Conservation (phyloP, 2,113 vertebrate genomes). For the Zosterops japonicus region DNA sequence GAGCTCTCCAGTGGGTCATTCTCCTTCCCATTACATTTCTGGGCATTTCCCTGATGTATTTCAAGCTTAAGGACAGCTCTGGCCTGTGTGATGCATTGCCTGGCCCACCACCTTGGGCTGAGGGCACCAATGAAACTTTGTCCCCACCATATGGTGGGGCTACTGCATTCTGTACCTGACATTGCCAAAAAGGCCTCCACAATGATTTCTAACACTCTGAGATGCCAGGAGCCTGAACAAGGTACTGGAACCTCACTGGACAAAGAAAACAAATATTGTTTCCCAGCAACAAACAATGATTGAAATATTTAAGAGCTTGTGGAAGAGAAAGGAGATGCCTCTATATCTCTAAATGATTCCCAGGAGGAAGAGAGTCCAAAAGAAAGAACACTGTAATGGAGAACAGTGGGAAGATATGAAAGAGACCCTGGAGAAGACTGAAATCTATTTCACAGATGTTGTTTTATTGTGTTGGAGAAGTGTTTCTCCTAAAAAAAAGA, state of each 20-base stretch:
- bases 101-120: background rate
- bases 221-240: background rate
- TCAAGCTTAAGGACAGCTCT: background rate
- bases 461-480: background rate
- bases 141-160: rapidly evolving
- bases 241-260: background rate
- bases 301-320: background rate
- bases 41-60: background rate
- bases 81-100: background rate
- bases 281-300: background rate
- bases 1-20: background rate
- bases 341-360: background rate
- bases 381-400: background rate
- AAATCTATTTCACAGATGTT: conserved; percentile 8
- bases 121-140: background rate
- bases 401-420: background rate
- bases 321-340: background rate
- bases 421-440: background rate
- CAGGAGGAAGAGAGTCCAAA: background rate
- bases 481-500: background rate
- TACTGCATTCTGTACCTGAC: background rate
- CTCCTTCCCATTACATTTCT: background rate
- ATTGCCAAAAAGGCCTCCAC: background rate
- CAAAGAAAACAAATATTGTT: background rate
- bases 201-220: background rate